Base-by-base conservation (phyloP, 2,797 vertebrate genomes). In the Petrocephalus sullivani region DNA sequence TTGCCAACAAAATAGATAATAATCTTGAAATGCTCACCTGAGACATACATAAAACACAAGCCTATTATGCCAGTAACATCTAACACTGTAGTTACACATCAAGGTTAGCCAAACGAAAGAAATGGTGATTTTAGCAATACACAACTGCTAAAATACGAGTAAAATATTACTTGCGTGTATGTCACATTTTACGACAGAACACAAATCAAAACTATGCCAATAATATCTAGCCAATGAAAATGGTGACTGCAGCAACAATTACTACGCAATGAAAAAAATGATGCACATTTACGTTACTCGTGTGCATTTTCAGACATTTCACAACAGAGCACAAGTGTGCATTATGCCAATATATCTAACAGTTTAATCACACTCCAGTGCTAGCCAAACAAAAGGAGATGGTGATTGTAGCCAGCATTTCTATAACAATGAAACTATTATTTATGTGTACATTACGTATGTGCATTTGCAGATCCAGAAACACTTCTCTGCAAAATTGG, bases 341-440 rank as follows among this genome's bases (percentile, higher is more conserved):
- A 81, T 81, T 81, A 81, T 81, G 75, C 75, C 37, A 81, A 81
- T 81, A 81, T 81, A 81, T 81, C 37, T 81, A 81, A 81, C 67
- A 71, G 75, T 81, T 46, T 81, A 81, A 81, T 81, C 41, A 41
- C 75, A 81, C 41, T 46, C 49, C 75, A 81, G 75, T 81, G 37
- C 41, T n/a, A 49, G 75, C 75, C 67, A 71, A 71, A 71, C 67
- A 71, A 71, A 28, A 71, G 67, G 67, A 71, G 33, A 71, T 41
- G 67, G 67, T 37, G 67, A 71, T 71, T 71, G 67, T 71, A 19
- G 67, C 67, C 37, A 46, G 75, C 37, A 49, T 81, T 19, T 46
- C 75, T 49, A 49, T 81, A 49, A 49, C 41, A 81, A 81, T 81
- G 75, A 81, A 81, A 46, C 5, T 81, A 49, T 49, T 46, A 28